Base-by-base conservation (phyloP, 2,113 vertebrate species). In the Sakesphorus luctuosus region DNA sequence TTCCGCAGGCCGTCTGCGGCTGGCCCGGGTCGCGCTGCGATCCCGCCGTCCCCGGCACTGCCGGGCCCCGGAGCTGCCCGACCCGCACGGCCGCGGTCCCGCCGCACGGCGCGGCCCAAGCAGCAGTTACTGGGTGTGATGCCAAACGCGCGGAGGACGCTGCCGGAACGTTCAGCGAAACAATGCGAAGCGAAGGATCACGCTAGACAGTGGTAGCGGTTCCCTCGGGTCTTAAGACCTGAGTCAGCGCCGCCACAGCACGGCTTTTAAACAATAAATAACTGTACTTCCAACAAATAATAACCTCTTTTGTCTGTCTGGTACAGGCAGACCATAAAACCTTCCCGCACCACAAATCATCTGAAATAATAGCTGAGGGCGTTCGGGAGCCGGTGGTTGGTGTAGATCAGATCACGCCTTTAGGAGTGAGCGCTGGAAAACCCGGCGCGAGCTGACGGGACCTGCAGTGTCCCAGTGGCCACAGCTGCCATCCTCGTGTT, bases 401-500 rank as follows among this genome's bases (percentile, higher is more conserved):
- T 68, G 61, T 18, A 13, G 35, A 40, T 73, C 5, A 40, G 36
- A 43, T 75, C 47, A 6, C 13, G 4, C 35, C 2, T 2, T 35
- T 55, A 11, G 36, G 10, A 6, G 13, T 31, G 4, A 3, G 17
- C 10, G 2, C 59, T 44, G 58, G 52, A 67, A 73, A 79, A 49
- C 11, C 0, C 3, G 33, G 31, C 25, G 8, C 11, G 24, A 36
- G 9, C 3, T 33, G 49, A 46, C 49, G 61, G 40, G 50, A 49
- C 25, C 13, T 40, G 23, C 33, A 6, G 23, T 33, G 24, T 36
- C 25, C 43, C 5, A 6, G 23, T 1, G 65, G 49, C 0, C 15
- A 2, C 3, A 21, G 35, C 58, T 75, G 44, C 3, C 0, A 19
- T 52, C n/a, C 46, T 24, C 11, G 3, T 18, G 44, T 18, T 67